Percentiles rank a stretch among this genome's conserved stretches.
phyloP scores from a whole-genome alignment of 2,113 vertebrate genomes.

The Aldabrachelys gigantea region DNA sequence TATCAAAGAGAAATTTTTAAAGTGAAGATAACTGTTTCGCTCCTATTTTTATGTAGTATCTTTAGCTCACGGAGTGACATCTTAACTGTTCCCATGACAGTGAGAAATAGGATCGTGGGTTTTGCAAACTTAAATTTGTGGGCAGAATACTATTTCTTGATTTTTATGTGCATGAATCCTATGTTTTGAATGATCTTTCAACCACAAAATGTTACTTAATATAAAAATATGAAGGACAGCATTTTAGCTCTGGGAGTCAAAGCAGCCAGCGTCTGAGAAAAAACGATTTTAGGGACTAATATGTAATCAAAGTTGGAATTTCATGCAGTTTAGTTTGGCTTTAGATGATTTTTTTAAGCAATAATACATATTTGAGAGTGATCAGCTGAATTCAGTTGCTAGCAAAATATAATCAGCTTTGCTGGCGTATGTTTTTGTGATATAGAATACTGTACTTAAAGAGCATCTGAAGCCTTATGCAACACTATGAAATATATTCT shows the following conservation, averaged over 20 bases:
- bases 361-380: background rate
- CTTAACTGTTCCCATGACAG: background rate
- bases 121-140: background rate
- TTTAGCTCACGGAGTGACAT: background rate
- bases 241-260: background rate
- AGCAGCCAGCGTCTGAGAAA: background rate
- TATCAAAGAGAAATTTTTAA: background rate
- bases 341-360: background rate
- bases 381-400: background rate
- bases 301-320: background rate
- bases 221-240: background rate
- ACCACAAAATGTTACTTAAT: background rate
- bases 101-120: background rate
- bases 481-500: background rate
- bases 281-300: background rate
- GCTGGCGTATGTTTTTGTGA: background rate
- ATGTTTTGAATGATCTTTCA: background rate
- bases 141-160: background rate
- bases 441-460: background rate
- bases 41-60: background rate
- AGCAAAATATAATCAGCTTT: background rate
- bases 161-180: background rate
- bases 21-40: background rate
- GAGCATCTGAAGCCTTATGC: background rate
- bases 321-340: background rate